Base-by-base conservation (phyloP, 2,113 vertebrate species). In the Oryzias celebensis region DNA sequence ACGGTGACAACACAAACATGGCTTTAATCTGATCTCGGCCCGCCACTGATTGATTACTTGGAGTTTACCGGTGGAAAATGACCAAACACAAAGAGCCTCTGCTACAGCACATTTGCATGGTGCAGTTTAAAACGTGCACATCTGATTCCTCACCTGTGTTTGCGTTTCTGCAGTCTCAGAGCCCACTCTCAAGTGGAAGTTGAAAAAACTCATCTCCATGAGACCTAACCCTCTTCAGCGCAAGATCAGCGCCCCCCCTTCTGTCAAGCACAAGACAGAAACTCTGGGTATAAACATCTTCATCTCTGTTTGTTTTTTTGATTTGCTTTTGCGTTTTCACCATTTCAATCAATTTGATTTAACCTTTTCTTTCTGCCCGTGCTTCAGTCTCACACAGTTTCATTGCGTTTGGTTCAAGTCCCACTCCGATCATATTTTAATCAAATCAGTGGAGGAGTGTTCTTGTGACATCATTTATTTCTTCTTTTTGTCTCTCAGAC, bases 141-240 rank as follows among this genome's bases (percentile, higher is more conserved):
- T 56, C 31, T 20, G 10, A 22, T 15, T 58, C 3, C 55, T 55
- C 20, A 36, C 14, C 0, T 71, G 2, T 59, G 14, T 58, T 47
- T 68, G 51, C 55, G n/a, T 71, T 44, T 61, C 15, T 55, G 26
- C 59, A 98, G 96, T 93, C 0, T 98, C 96, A 0, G 97, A 98
- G 87, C 97, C 97, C 81, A 98, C 94, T 83, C 90, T 98, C 82
- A 98, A 98, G 89, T 91, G 92, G 73, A 94, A 94, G 75, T 86
- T 93, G 73, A 96, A 95, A 88, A 98, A 97, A 85, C 92, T 94
- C 62, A 90, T 94, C 53, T 93, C 92, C 57, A 89, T 91, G 24
- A 92, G 97, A 70, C 96, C 95, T 82, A 98, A 94, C 70, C 97
- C 96, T 0, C 87, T 98, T 75, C 94, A 87, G 1, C 89, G 95